phyloP scores from a whole-genome alignment of 2,113 vertebrate species.

The Penelope pileata region DNA sequence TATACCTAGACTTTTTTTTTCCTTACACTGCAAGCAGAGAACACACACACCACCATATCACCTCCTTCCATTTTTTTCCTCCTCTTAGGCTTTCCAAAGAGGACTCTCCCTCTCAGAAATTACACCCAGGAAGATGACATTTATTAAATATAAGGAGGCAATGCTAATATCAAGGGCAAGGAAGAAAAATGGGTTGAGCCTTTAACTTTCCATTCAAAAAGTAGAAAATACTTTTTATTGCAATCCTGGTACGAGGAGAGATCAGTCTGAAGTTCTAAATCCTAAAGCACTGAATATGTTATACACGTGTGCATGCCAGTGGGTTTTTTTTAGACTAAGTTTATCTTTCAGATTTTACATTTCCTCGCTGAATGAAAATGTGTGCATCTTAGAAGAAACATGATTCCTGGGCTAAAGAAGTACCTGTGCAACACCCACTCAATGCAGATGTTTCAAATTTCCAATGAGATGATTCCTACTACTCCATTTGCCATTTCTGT shows the following conservation, averaged over 20 bases:
- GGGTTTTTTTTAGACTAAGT: neutral
- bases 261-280: neutral
- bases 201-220: slow-evolving; percentile 24
- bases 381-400: neutral
- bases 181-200: neutral
- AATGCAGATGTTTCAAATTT: neutral
- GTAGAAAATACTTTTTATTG: neutral
- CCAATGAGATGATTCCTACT: slow-evolving; percentile 20
- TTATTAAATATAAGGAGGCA: slow-evolving; percentile 18
- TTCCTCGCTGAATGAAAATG: slow-evolving; percentile 25
- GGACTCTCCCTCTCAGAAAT: slow-evolving; percentile 15
- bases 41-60: neutral
- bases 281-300: neutral
- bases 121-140: slow-evolving; percentile 16
- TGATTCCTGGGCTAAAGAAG: slow-evolving; percentile 44
- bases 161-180: slow-evolving; percentile 19
- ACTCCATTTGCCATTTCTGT: slow-evolving; percentile 53
- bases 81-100: slow-evolving; percentile 10
- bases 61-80: neutral
- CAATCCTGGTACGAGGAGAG: neutral
- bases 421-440: neutral
- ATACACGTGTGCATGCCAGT: neutral
- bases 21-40: neutral
- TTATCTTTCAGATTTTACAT: slow-evolving; percentile 40
- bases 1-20: neutral